A percentile compares a stretch with the other conserved stretches of the same genome.
Evolutionary conservation across 2,888 invertebrate species (phyloP).

Genomic region (Lycophotia porphyrea): DNA sequence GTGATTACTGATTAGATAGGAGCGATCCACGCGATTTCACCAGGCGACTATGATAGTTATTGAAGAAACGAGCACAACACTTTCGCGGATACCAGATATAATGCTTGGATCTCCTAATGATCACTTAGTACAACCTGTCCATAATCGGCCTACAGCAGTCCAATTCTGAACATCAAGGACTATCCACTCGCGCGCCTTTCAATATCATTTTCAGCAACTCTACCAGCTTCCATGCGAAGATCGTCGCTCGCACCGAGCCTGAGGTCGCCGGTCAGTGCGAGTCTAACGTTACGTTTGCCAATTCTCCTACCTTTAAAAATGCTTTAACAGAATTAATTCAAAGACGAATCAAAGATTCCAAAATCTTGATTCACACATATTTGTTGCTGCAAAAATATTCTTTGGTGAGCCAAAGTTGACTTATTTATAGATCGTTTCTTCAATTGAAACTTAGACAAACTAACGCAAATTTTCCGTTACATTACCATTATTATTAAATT

Average conservation of each 20-base stretch:
- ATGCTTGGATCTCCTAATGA: not conserved
- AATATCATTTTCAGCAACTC: not conserved
- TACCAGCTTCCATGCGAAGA: not conserved
- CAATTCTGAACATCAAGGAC: not conserved
- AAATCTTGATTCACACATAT: not conserved
- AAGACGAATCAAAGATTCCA: not conserved
- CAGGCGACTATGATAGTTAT: not conserved
- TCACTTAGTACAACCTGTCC: not conserved
- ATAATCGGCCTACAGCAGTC: not conserved
- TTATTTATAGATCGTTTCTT: not conserved
- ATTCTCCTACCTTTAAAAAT: not conserved
- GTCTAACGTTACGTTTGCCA: not conserved
- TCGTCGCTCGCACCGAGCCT: not conserved
- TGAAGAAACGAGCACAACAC: not conserved
- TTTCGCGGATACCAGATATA: slow-evolving; percentile 12
- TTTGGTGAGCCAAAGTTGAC: not conserved
- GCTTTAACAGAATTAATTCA: not conserved
- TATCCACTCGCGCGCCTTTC: not conserved
- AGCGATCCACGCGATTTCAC: slow-evolving; percentile 31
- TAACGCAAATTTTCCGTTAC: slow-evolving; percentile 14
- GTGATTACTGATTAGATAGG: slow-evolving; percentile 2
- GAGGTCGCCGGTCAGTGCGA: too few relatives aligned
- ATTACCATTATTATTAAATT: slow-evolving; percentile 19
- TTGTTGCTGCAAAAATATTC: not conserved
- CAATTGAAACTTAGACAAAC: not conserved